These are phyloP conservation scores for Drosophila cracens DNA, from an alignment of 2,888 invertebrate genomes.

Conservation along the genomic window DNA sequence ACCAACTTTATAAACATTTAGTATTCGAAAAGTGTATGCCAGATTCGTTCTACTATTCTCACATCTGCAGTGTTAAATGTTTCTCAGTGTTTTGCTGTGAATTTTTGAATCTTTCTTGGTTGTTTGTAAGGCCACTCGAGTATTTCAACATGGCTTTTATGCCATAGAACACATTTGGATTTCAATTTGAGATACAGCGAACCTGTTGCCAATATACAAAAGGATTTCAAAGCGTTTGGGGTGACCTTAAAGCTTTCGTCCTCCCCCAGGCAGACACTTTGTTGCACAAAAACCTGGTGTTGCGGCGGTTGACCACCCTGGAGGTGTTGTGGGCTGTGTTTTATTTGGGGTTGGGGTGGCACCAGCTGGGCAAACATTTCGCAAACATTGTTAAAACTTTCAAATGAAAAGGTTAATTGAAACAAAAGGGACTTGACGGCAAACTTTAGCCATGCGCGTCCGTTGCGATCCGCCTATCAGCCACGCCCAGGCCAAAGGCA, in stretches of 20 bases:
- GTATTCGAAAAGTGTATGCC: slow-evolving; percentile 8
- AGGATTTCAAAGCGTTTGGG: slow-evolving; percentile 24
- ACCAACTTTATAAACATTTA: neutral
- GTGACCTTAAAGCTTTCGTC: slow-evolving; percentile 28
- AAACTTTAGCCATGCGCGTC: slow-evolving; percentile 75
- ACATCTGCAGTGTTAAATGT: neutral
- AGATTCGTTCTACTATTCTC: neutral
- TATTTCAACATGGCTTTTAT: slow-evolving; percentile 21
- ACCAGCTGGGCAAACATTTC: slow-evolving; percentile 59
- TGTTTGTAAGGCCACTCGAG: slow-evolving; percentile 1
- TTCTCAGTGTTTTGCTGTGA: neutral
- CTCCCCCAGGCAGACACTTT: slow-evolving; percentile 12
- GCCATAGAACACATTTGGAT: slow-evolving; percentile 63
- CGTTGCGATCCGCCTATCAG: slow-evolving; percentile 56
- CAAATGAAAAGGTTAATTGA: slow-evolving; percentile 79
- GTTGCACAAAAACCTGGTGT: slow-evolving; percentile 8
- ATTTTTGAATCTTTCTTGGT: slow-evolving; percentile 2
- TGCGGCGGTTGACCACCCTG: slow-evolving; percentile 14
- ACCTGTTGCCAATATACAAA: slow-evolving; percentile 59
- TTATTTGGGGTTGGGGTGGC: neutral
- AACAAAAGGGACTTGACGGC: slow-evolving; percentile 76
- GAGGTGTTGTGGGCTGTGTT: neutral
- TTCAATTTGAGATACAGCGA: slow-evolving; percentile 69
- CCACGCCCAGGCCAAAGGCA: slow-evolving; percentile 28
- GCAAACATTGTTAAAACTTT: slow-evolving; percentile 79